These are phyloP conservation scores for Glyptemys insculpta DNA, from an alignment of 2,797 vertebrate genomes.

Conservation along the genomic window DNA sequence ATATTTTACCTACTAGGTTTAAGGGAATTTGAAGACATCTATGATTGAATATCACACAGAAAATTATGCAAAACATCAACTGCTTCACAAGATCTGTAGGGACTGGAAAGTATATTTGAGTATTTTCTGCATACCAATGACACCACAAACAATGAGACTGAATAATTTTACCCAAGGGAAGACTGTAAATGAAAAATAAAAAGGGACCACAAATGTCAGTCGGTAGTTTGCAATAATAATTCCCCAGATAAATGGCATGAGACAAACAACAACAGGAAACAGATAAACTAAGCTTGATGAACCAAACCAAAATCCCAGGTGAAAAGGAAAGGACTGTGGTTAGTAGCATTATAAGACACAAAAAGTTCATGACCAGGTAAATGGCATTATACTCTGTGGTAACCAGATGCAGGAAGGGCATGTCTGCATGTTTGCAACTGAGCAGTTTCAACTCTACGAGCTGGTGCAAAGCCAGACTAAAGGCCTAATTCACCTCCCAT, in stretches of 20 bases:
- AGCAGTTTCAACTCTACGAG: not conserved
- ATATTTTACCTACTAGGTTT: constrained; percentile 6
- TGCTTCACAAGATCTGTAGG: constrained; percentile 38
- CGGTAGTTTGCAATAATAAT: constrained; percentile 34
- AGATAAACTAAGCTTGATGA: constrained; percentile 36
- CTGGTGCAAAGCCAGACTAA: not conserved
- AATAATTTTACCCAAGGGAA: constrained; percentile 26
- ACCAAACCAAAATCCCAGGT: not conserved
- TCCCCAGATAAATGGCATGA: constrained; percentile 34
- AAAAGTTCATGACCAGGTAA: not conserved
- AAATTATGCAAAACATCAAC: constrained; percentile 43
- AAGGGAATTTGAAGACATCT: constrained; percentile 30
- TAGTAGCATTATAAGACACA: not conserved
- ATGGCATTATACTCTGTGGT: not conserved
- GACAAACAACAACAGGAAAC: constrained; percentile 21
- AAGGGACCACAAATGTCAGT: constrained; percentile 37
- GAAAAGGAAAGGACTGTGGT: constrained; percentile 1
- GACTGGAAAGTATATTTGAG: not conserved
- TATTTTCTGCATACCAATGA: constrained; percentile 36
- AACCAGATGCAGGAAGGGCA: accelerated
- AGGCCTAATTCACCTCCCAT: not conserved
- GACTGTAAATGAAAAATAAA: constrained; percentile 14
- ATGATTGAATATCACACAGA: constrained; percentile 1
- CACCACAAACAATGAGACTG: not conserved
- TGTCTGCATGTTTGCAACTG: not conserved